Evolutionary conservation across 2,888 invertebrate genomes (phyloP).

Genomic region (Acheta domesticus): DNA sequence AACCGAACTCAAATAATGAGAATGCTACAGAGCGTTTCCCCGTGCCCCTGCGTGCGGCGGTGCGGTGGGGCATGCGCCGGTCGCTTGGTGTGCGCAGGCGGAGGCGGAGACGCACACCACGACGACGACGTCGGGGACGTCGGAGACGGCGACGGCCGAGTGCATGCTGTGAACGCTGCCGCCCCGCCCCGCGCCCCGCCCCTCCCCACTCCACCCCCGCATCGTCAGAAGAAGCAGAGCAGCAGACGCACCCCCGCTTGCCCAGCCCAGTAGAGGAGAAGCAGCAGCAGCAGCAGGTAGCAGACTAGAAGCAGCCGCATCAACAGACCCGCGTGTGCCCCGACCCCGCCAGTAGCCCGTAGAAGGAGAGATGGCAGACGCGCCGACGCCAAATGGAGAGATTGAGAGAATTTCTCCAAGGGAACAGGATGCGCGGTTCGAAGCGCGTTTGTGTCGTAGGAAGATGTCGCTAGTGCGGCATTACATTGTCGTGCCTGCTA

Average conservation of each 20-base stretch:
- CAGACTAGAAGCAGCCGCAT: background rate
- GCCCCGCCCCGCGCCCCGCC: background rate
- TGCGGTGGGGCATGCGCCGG: too few species aligned
- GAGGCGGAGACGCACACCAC: background rate
- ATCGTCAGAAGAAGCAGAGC: too few species aligned
- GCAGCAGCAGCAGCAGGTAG: too few species aligned
- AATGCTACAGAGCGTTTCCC: too few species aligned
- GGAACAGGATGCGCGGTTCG: background rate
- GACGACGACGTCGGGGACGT: background rate
- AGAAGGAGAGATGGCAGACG: background rate
- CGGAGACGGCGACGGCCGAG: background rate
- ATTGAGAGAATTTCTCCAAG: background rate
- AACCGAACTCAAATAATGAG: too few species aligned
- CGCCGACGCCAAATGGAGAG: background rate
- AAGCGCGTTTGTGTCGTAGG: too few species aligned
- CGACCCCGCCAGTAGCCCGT: background rate
- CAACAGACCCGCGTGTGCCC: background rate
- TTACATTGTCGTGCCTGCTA: too few species aligned
- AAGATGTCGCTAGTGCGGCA: too few species aligned
- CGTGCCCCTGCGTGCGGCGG: too few species aligned
- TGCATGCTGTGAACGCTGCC: background rate
- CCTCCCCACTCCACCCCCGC: background rate
- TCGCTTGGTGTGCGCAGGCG: background rate
- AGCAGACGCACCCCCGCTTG: too few species aligned
- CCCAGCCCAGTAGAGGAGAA: too few species aligned